Evolutionary conservation across 1,140 invertebrate species (phyloP).

Genomic region (Sitobion miscanthi): DNA sequence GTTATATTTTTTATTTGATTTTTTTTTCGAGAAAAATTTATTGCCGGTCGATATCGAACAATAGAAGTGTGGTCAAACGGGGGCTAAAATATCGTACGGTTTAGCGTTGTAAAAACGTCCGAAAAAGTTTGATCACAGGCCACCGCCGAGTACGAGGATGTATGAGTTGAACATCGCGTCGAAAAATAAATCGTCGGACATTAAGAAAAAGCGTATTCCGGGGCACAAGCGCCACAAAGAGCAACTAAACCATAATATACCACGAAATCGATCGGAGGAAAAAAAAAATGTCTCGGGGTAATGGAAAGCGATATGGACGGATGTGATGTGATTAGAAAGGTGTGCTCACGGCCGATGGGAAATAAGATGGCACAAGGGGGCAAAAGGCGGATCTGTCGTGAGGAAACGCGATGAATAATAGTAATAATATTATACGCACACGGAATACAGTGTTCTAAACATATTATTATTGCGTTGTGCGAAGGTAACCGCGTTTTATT

Average conservation of each 20-base stretch:
- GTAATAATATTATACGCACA: not conserved
- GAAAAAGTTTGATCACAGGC: not conserved
- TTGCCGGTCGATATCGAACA: too few species aligned
- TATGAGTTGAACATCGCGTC: not conserved
- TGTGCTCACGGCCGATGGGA: not conserved
- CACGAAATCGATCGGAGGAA: not conserved
- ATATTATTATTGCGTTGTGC: not conserved
- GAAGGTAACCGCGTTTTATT: not conserved
- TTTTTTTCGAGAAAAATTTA: too few species aligned
- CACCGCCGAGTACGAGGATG: not conserved
- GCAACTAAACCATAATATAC: not conserved
- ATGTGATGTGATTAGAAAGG: not conserved
- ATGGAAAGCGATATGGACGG: not conserved
- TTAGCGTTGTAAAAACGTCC: not conserved
- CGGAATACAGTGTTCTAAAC: not conserved
- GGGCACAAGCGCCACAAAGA: not conserved
- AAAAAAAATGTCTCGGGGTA: constrained; percentile 1
- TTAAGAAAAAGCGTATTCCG: not conserved
- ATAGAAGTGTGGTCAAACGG: too few species aligned
- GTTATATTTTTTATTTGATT: too few species aligned
- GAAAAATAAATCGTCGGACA: not conserved
- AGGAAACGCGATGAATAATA: not conserved
- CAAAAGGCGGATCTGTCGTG: not conserved
- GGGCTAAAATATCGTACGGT: not conserved
- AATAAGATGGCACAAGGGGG: not conserved